Percentiles rank a stretch among this genome's conserved stretches.
Conservation (phyloP, 1,140 invertebrate species). For the Platorchestia sp. region DNA sequence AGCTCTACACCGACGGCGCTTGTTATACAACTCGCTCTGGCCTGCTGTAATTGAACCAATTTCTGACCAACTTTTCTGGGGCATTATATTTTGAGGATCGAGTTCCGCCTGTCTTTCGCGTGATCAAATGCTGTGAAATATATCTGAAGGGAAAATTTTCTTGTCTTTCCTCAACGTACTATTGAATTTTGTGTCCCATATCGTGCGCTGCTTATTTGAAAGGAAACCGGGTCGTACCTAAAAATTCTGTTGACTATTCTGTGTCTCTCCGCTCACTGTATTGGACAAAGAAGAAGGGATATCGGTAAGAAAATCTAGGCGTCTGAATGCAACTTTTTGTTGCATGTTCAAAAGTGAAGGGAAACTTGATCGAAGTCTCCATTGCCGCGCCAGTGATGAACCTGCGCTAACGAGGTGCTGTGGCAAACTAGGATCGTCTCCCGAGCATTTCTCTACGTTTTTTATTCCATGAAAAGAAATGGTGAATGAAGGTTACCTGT, state of each 20-base stretch:
- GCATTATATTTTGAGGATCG: not conserved
- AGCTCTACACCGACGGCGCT: not conserved
- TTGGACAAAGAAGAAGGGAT: not conserved
- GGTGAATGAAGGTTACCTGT: not conserved
- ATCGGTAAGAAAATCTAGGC: not conserved
- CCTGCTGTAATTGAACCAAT: slow-evolving; percentile 7
- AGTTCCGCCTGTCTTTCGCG: not conserved
- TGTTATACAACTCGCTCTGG: not conserved
- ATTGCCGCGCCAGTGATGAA: not conserved
- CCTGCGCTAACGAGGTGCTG: not conserved
- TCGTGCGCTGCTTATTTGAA: not conserved
- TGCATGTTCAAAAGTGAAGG: not conserved
- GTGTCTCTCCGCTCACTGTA: not conserved
- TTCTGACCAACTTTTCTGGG: not conserved
- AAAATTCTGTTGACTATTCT: not conserved
- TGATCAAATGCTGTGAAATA: not conserved
- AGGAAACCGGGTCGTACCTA: not conserved
- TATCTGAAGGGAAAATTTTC: not conserved
- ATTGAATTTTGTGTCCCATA: not conserved
- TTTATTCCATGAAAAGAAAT: not conserved
- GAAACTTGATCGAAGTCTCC: not conserved
- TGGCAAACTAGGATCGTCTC: not conserved
- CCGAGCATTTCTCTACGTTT: not conserved
- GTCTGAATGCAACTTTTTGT: not conserved
- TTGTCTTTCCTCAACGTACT: not conserved